Base-by-base conservation (phyloP, 2,113 vertebrate species). In the Gadus macrocephalus region DNA sequence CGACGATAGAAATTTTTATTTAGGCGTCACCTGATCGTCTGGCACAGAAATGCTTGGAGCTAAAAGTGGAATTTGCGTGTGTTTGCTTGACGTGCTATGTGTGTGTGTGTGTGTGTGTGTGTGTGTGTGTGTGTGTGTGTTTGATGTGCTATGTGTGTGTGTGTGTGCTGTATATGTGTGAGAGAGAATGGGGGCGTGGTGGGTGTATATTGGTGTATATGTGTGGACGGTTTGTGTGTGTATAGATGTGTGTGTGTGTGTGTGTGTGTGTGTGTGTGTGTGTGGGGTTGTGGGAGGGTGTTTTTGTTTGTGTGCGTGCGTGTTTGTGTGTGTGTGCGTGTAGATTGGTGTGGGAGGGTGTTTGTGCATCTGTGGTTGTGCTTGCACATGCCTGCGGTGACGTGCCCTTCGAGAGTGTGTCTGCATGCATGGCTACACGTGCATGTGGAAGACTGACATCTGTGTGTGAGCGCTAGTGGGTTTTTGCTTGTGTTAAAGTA, bases 1-100 rank as follows among this genome's bases (percentile, higher is more conserved):
- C 7, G 17, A 71, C 73, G 70, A 71, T 14, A 0, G 1, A 69
- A 64, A 62, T 62, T 62, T 22, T 61, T 55, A 68, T 64, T 68
- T 59, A 64, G 53, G 22, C 59, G 5, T 73, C 66, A 15, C 25
- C 53, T 76, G 62, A 17, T 16, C 62, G 31, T 14, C 62, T 65
- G 73, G 5, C 75, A 9, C 69, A 67, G 64, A 77, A 68, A 73
- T 72, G 0, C 60, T 65, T 16, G 0, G 22, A 12, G 67, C 69
- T 65, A 69, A 56, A 62, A 14, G 53, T 61, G 62, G 55, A 17
- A 22, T 62, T 8, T 60, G 19, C 17, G 58, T 60, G 58, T 60
- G 58, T 60, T 8, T 55, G 12, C 3, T 14, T 59, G 58, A 17
- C 15, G 15, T 14, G 15, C 15, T 59, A n/a, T 61, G n/a, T 61